Conservation (phyloP, 2,888 invertebrate species). For the Helobdella robusta region DNA sequence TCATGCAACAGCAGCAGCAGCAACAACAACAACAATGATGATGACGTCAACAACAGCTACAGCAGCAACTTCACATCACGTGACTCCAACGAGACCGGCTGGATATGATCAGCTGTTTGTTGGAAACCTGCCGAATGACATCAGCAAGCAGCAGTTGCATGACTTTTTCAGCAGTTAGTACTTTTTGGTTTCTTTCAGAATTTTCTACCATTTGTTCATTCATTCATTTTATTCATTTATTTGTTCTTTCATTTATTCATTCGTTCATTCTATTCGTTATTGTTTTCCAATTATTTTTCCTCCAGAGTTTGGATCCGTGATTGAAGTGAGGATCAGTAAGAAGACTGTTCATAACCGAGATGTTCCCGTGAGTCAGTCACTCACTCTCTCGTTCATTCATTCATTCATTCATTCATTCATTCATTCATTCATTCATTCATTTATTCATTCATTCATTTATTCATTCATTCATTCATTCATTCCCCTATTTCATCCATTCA, state of each 20-base stretch:
- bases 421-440: too few species aligned
- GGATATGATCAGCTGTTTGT: neutral
- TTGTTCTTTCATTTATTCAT: neutral
- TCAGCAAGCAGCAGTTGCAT: neutral
- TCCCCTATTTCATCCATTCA: too few species aligned
- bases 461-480: too few species aligned
- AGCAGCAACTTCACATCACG: too few species aligned
- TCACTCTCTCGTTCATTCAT: too few species aligned
- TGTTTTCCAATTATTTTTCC: neutral
- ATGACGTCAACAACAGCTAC: too few species aligned
- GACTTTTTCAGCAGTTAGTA: neutral
- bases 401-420: too few species aligned
- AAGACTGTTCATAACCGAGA: neutral
- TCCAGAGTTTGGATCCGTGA: slow-evolving; percentile 10
- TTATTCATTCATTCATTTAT: too few species aligned
- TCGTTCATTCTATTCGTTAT: neutral
- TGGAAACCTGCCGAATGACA: slow-evolving; percentile 12
- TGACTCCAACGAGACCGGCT: neutral
- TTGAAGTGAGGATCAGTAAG: neutral
- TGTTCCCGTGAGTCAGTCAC: slow-evolving; percentile 1
- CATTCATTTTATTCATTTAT: neutral
- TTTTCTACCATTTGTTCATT: neutral
- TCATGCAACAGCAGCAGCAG: too few species aligned
- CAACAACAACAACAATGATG: too few species aligned
- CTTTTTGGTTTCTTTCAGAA: neutral